Conservation (phyloP, 2,888 invertebrate species). For the Phania funesta region DNA sequence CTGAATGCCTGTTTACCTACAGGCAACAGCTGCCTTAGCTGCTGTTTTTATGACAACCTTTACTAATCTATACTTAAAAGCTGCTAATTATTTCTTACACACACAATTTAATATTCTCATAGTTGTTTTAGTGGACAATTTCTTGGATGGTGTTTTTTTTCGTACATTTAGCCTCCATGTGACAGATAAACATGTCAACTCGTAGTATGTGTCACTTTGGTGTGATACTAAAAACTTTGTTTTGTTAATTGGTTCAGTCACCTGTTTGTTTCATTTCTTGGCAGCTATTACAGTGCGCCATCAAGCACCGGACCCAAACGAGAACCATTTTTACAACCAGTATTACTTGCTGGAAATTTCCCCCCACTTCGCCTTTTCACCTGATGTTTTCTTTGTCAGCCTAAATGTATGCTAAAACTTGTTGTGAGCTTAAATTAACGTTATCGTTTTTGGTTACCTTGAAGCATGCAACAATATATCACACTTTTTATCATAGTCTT, state of each 20-base stretch:
- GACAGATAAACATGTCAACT: not conserved
- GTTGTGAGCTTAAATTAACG: conserved; percentile 45
- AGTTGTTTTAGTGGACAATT: not conserved
- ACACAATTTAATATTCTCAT: conserved; percentile 22
- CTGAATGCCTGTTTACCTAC: conserved; percentile 13
- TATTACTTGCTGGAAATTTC: too few relatives aligned
- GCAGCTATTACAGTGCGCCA: not conserved
- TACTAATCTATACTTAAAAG: conserved; percentile 61
- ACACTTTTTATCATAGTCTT: conserved; percentile 38
- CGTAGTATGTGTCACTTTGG: conserved; percentile 43
- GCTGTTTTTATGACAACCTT: conserved; percentile 60
- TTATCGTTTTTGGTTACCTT: conserved; percentile 76
- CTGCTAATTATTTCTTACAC: conserved; percentile 63
- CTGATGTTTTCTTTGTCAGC: not conserved
- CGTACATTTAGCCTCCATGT: not conserved
- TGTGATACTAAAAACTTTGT: conserved; percentile 60
- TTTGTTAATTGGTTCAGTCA: conserved; percentile 78
- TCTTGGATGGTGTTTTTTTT: conserved; percentile 8
- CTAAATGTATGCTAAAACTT: conserved; percentile 15
- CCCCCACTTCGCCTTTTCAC: not conserved
- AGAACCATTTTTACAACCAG: not conserved
- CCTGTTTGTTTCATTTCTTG: conserved; percentile 69
- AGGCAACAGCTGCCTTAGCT: conserved; percentile 56
- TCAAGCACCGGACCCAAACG: not conserved
- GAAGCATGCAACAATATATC: conserved; percentile 60